phyloP scores from a whole-genome alignment of 2,888 invertebrate genomes.

The Eucera pruinosa region DNA sequence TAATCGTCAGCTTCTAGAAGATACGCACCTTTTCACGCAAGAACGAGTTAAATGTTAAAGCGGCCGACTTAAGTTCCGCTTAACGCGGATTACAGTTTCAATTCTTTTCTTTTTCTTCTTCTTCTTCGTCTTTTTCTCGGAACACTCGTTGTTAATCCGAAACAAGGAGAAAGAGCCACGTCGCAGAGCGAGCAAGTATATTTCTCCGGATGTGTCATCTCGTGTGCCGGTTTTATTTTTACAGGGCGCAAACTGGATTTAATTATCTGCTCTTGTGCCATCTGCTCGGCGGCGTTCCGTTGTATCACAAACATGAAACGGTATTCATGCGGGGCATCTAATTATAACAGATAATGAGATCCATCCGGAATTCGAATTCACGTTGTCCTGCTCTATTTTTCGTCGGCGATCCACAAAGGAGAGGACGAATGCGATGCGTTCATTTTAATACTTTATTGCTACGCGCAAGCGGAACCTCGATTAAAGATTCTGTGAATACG shows the following conservation, averaged over 20 bases:
- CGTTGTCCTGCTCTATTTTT: constrained; percentile 13
- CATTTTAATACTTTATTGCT: not conserved
- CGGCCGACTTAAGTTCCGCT: not conserved
- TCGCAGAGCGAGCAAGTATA: constrained; percentile 17
- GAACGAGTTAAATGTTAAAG: not conserved
- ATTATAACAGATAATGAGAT: constrained; percentile 52
- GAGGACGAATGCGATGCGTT: not conserved
- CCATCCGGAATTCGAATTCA: constrained; percentile 22
- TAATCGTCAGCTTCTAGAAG: constrained; percentile 15
- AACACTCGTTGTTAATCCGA: not conserved
- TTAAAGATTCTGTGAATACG: not conserved
- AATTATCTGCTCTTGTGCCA: constrained; percentile 55
- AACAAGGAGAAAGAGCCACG: not conserved
- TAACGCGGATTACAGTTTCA: not conserved
- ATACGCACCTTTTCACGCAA: not conserved
- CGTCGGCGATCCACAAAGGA: not conserved
- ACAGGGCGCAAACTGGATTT: constrained; percentile 41
- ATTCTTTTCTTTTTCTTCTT: no score
- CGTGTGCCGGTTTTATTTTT: constrained; percentile 47
- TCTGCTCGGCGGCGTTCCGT: constrained; percentile 5
- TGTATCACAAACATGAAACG: constrained; percentile 28
- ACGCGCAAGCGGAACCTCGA: no score
- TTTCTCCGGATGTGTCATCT: constrained; percentile 22
- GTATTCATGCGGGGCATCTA: constrained; percentile 28
- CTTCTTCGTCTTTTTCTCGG: not conserved